Conservation (phyloP, 2,113 vertebrate species). For the Solea solea region DNA sequence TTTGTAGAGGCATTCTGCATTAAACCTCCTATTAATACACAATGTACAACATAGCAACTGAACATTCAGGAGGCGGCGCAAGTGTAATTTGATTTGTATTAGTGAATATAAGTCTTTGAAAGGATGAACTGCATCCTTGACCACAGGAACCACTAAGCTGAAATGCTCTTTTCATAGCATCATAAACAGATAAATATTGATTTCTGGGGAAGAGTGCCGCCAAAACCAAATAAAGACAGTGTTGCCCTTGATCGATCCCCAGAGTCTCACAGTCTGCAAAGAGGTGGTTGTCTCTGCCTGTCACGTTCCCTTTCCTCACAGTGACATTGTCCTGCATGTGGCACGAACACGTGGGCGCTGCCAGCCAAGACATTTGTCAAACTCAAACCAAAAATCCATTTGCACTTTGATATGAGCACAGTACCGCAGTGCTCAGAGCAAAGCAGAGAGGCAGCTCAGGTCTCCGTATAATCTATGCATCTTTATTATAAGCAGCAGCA, state of each 20-base stretch:
- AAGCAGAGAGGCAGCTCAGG: slow-evolving; percentile 3
- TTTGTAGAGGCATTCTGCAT: no score
- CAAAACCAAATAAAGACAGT: slow-evolving; percentile 45
- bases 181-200: slow-evolving; percentile 73
- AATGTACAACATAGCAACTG: neutral
- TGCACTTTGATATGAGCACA: slow-evolving; percentile 19
- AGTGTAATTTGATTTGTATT: slow-evolving; percentile 42
- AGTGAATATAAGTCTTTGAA: slow-evolving; percentile 39
- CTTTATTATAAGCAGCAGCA: slow-evolving; percentile 13
- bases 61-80: slow-evolving; percentile 27
- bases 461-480: neutral
- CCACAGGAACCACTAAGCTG: slow-evolving; percentile 29
- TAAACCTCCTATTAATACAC: no score
- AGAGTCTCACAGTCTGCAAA: slow-evolving; percentile 33
- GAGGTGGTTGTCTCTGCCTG: slow-evolving; percentile 30
- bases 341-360: slow-evolving; percentile 1
- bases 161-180: slow-evolving; percentile 55
- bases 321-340: slow-evolving; percentile 43
- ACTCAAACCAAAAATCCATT: slow-evolving; percentile 34
- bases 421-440: slow-evolving; percentile 10
- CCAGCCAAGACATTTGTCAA: slow-evolving; percentile 44
- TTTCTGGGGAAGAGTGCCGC: slow-evolving; percentile 26
- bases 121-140: slow-evolving; percentile 50
- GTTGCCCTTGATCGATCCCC: slow-evolving; percentile 59
- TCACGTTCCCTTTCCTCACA: slow-evolving; percentile 44